phyloP scores from a whole-genome alignment of 2,888 invertebrate genomes.

The Caenorhabditis plicata region DNA sequence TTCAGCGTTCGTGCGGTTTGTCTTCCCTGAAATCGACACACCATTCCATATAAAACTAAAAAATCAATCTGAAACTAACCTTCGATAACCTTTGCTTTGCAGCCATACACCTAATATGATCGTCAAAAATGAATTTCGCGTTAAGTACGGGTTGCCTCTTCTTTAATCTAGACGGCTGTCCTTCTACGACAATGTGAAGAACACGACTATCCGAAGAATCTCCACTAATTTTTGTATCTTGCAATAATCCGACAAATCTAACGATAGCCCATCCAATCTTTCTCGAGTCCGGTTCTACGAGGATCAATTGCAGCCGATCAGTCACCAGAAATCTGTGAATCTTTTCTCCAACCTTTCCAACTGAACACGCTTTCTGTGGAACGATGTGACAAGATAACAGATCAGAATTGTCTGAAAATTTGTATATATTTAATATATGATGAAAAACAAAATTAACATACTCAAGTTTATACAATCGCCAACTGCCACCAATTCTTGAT shows the following conservation, averaged over 20 bases:
- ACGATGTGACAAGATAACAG: slow-evolving; percentile 88
- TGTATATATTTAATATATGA: background rate
- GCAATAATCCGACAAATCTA: slow-evolving; percentile 87
- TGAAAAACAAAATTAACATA: no score
- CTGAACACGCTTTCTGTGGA: slow-evolving; percentile 55
- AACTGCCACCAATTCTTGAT: slow-evolving; percentile 84
- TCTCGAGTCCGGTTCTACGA: slow-evolving; percentile 94
- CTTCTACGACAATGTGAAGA: slow-evolving; percentile 75
- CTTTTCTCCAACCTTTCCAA: slow-evolving; percentile 77
- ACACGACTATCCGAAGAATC: slow-evolving; percentile 95
- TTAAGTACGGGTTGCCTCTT: slow-evolving; percentile 76
- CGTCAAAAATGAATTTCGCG: slow-evolving; percentile 94
- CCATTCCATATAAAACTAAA: no score
- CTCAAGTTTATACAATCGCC: slow-evolving; percentile 93
- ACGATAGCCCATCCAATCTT: slow-evolving; percentile 96
- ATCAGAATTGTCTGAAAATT: slow-evolving; percentile 86
- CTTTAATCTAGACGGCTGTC: slow-evolving; percentile 36
- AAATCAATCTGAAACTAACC: slow-evolving; percentile 51
- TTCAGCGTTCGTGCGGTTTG: slow-evolving; percentile 93
- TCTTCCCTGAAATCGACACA: slow-evolving; percentile 71
- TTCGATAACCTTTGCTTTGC: slow-evolving; percentile 82
- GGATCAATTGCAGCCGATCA: slow-evolving; percentile 87
- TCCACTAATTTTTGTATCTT: slow-evolving; percentile 88
- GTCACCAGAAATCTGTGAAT: slow-evolving; percentile 84
- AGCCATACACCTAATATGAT: slow-evolving; percentile 98